These are phyloP conservation scores for Cheirogaleus medius DNA, from an alignment of 2,113 vertebrate species.

Conservation along the genomic window DNA sequence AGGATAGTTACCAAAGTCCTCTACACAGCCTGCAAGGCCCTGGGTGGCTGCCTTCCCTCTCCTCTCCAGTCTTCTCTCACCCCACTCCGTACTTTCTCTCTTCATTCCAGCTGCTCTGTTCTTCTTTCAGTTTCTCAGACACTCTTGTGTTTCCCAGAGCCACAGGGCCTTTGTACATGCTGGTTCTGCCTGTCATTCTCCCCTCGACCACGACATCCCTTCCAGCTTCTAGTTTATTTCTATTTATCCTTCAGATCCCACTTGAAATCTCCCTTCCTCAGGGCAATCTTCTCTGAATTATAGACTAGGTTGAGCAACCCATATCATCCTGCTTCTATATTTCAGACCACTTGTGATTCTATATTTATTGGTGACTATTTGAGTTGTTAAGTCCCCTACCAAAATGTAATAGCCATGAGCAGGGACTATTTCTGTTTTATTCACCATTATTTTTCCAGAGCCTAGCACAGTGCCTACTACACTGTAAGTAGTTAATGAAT, in stretches of 20 bases:
- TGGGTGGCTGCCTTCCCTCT: rapidly evolving
- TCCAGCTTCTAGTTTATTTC: not conserved
- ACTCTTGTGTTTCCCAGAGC: rapidly evolving
- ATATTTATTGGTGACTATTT: not conserved
- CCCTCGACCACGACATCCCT: not conserved
- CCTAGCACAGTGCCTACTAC: not conserved
- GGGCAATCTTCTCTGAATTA: not conserved
- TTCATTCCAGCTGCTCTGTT: not conserved
- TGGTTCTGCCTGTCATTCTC: not conserved
- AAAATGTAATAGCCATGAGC: not conserved
- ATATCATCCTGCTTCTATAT: not conserved
- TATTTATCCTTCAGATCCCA: not conserved
- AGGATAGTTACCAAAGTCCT: not conserved
- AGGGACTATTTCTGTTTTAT: not conserved
- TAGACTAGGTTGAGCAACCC: not conserved
- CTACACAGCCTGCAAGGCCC: not conserved
- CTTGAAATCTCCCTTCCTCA: not conserved
- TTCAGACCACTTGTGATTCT: not conserved
- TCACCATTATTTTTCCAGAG: not conserved
- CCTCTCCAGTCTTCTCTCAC: not conserved
- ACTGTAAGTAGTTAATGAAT: not conserved
- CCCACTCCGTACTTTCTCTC: not conserved
- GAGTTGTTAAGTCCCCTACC: not conserved
- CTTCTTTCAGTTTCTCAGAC: not conserved
- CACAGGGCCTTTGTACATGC: not conserved